Percentiles rank a stretch among this genome's conserved stretches.
Conservation (phyloP, 2,888 invertebrate species). For the Hyles lineata region DNA sequence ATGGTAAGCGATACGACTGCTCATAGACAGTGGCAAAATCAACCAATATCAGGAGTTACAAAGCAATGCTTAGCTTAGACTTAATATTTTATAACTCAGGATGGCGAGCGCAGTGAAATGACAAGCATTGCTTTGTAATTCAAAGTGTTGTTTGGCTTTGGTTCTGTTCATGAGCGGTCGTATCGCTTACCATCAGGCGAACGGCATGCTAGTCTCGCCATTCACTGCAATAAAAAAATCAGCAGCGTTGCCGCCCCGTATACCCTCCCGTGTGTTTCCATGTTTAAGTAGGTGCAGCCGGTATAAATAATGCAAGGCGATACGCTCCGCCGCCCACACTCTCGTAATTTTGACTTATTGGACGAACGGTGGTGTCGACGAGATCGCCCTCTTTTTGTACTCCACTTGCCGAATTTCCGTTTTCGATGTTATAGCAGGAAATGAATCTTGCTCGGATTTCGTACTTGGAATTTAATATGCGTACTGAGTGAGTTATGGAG, state of each 20-base stretch:
- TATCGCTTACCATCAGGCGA: too few relatives aligned
- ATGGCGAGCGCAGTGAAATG: too few relatives aligned
- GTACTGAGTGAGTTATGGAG: not conserved
- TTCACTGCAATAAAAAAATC: too few relatives aligned
- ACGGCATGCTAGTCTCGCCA: too few relatives aligned
- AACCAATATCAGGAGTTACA: too few relatives aligned
- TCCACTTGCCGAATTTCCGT: conserved; percentile 25
- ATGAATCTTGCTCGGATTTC: conserved; percentile 5
- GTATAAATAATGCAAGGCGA: conserved; percentile 72
- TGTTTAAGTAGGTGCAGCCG: conserved; percentile 62
- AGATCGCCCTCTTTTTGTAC: conserved; percentile 32
- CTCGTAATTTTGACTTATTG: conserved; percentile 77
- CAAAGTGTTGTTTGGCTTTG: too few relatives aligned
- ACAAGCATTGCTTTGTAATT: too few relatives aligned
- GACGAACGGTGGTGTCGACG: conserved; percentile 44
- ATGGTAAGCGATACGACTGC: too few relatives aligned
- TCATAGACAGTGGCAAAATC: too few relatives aligned
- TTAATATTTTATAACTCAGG: too few relatives aligned
- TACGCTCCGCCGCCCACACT: conserved; percentile 65
- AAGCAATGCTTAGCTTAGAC: too few relatives aligned
- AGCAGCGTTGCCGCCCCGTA: conserved; percentile 13
- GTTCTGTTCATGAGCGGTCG: too few relatives aligned
- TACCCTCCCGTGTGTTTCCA: conserved; percentile 44
- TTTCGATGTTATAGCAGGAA: conserved; percentile 29
- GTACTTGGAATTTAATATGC: not conserved